Base-by-base conservation (phyloP, 1,140 invertebrate genomes). In the Bombus ignitus region DNA sequence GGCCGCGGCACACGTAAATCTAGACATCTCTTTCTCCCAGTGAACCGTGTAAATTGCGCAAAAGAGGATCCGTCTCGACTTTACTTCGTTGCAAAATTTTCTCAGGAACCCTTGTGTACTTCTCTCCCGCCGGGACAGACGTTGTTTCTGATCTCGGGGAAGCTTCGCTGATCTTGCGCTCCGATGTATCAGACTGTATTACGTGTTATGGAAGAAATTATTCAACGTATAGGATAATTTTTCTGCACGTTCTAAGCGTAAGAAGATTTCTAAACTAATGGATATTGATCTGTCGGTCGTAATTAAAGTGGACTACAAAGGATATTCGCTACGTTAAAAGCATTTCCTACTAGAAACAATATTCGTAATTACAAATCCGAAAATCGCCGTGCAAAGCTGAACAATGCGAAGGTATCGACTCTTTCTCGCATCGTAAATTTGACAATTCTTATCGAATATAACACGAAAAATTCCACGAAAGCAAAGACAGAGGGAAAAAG, bases 1-100 rank as follows among this genome's bases (percentile, higher is more conserved):
- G 22, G 72, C 66, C 75, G 77, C 57, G 75, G 75, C 28, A 70
- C 79, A 81, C 71, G 79, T 81, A 85, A 85, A 85, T 85, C 84
- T 81, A 81, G 78, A 85, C 79, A 85, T 85, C 73, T 87, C 76
- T 75, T 77, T 59, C 35, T 47, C 28, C 28, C 72, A 28, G 12
- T 4, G 65, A 68, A 76, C 75, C 80, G 81, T 83, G 81, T 76
- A 86, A 86, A 83, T 72, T 86, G 80, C 73, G 78, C 59, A 47
- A 70, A 82, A 76, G 65, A 71, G 81, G 57, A 77, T 53, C 72
- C 39, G 66, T 79, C 76, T 44, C 39, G 28, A 15, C 39, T 47
- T 66, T 2, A 3, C 73, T 44, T 62, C 47, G 65, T 76, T 47
- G 53, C 78, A n/a, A 84, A 84, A 57, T 79, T 37, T 32, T 37